Evolutionary conservation across 2,888 invertebrate genomes (phyloP), one percentile per base, ranked within the genome.

Genomic region (Sericinus montela): DNA sequence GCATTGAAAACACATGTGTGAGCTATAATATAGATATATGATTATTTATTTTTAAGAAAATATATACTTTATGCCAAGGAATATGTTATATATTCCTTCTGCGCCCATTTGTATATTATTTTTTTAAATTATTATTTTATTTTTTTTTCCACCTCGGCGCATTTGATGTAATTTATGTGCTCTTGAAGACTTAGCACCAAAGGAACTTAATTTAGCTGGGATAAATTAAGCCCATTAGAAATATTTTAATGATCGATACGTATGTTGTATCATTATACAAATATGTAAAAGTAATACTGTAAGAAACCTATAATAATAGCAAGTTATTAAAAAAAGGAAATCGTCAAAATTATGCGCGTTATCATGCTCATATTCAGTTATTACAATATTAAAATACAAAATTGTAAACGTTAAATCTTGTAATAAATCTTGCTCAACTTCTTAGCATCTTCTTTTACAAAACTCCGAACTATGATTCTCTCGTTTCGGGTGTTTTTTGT

Each of bases 151-250:
- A 14, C 1, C 8, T 35, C 9, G n/a, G 16, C 16, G 43, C 13
- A 23, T 14, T 16, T 30, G 25, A 61, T 14, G 14, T 13, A 39
- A n/a, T 29, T 28, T 28, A 4, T 56, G 58, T 55, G 48, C 54
- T 39, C 45, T 53, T 57, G 63, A 62, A 19, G 59, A 59, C 60
- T 59, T 59, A 23, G 43, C 35, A 62, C 71, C 75, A 81, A 85
- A 82, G 79, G 75, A 62, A 62, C 75, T 75, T 78, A 59, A 76
- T 74, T 76, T 73, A 80, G 85, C 87, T 87, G 87, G 85, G 83
- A 11, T 61, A 74, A 83, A 80, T 76, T 57, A 75, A 78, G 72
- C 60, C 52, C 79, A 80, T 80, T 85, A 78, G 78, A 73, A 66
- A 58, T 28, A 25, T 45, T 19, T 35, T 9, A 9, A 8, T 15